phyloP scores from a whole-genome alignment of 2,888 invertebrate species.

The Agriotes lineatus region DNA sequence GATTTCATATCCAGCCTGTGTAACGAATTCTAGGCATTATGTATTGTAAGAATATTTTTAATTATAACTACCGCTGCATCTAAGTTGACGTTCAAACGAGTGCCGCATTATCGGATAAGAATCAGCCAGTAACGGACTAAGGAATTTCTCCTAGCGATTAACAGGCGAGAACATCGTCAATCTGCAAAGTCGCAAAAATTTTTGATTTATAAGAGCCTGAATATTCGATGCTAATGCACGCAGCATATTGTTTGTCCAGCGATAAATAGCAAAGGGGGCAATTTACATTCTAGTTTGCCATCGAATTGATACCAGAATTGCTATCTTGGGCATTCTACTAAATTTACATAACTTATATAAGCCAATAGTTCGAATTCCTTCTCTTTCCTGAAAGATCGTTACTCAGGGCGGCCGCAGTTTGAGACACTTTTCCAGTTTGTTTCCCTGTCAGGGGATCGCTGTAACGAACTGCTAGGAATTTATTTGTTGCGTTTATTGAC shows the following conservation, averaged over 20 bases:
- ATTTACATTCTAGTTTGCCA: no score
- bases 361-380: background rate
- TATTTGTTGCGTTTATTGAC: constrained; percentile 36
- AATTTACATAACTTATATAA: background rate
- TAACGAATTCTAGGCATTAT: background rate
- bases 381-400: background rate
- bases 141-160: background rate
- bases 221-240: no score
- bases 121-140: constrained; percentile 12
- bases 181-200: no score
- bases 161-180: background rate
- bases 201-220: no score
- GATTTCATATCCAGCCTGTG: background rate
- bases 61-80: background rate
- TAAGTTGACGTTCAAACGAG: background rate
- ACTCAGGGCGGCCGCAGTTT: background rate
- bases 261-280: no score
- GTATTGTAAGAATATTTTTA: background rate
- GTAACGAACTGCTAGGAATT: constrained; percentile 26
- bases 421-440: constrained; percentile 2
- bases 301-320: no score
- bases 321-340: background rate
- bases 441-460: constrained; percentile 20
- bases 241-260: no score
- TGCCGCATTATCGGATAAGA: constrained; percentile 24